A percentile compares a stretch with the other conserved stretches of the same genome.
Evolutionary conservation across 2,113 vertebrate genomes (phyloP).

Genomic region (Pyrgilauda ruficollis): DNA sequence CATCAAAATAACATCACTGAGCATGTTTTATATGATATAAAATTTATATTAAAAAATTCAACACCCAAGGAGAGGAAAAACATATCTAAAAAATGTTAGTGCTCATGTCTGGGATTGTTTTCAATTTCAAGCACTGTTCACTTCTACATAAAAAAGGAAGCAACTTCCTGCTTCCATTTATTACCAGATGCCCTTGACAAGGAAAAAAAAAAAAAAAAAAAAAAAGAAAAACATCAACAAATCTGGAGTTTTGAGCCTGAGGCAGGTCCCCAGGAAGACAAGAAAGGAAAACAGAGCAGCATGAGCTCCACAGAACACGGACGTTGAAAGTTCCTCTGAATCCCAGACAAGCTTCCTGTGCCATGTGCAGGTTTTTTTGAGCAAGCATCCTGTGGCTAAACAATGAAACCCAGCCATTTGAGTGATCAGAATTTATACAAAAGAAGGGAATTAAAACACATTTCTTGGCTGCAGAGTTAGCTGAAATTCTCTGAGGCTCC

Average conservation of each 20-base stretch:
- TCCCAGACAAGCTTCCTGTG: background rate
- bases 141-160: background rate
- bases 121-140: background rate
- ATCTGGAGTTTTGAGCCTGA: background rate
- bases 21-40: background rate
- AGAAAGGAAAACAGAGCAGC: slow-evolving; percentile 5
- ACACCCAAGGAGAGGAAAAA: fast-evolving
- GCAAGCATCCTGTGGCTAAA: slow-evolving; percentile 27
- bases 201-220: background rate
- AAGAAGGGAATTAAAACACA: background rate
- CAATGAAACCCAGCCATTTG: background rate
- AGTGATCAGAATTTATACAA: background rate
- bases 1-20: background rate
- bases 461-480: background rate
- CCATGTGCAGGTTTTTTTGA: background rate
- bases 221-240: background rate
- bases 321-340: background rate
- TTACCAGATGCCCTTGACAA: background rate
- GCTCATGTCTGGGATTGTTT: background rate
- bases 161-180: background rate
- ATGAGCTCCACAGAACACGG: background rate
- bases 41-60: background rate
- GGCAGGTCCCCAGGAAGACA: background rate
- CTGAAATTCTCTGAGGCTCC: background rate
- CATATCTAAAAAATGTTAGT: background rate